Evolutionary conservation across 1,140 invertebrate genomes (phyloP), one percentile per base, ranked within the genome.

Genomic region (Sitophilus oryzae): DNA sequence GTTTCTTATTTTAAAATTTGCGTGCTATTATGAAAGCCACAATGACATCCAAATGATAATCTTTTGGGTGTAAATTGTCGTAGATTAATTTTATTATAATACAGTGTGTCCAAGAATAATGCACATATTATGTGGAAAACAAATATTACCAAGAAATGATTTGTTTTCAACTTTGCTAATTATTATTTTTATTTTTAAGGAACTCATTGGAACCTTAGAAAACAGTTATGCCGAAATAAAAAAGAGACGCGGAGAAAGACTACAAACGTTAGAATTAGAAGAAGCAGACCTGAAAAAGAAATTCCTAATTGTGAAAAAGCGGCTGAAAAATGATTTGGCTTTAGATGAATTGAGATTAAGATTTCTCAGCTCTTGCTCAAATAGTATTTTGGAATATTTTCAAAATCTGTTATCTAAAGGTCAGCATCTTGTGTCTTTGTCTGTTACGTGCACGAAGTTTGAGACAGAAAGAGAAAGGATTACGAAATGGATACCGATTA

Each of bases 381-480:
- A 61, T 40, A 34, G 58, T 37, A 35, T 37, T 19, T 40, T 70
- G 1, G 35, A 63, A 15, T 21, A 59, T 47, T 49, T 71, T 6
- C 19, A 58, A 25, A 57, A 55, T 10, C 41, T 63, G 0, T 6
- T 46, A 11, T 14, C 18, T 18, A 63, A 62, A 54, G 66, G 66
- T 22, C 42, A 64, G 16, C 61, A 66, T 22, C 35, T 70, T 19
- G 35, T 63, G 14, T 49, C 52, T 35, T 45, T 69, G 14, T 49
- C 58, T 25, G 40, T 45, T 37, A 59, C 61, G 16, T 70, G 67
- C 40, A 42, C 56, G 44, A 67, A 65, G 49, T 65, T 62, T 36
- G 67, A 70, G 59, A 70, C 68, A 5, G 51, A 61, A 37, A 50
- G 61, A 22, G 68, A 68, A 41, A 54, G 56, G 49, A 9, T 64